Evolutionary conservation across 2,888 invertebrate species (phyloP).

Genomic region (Drosophila ezoana): DNA sequence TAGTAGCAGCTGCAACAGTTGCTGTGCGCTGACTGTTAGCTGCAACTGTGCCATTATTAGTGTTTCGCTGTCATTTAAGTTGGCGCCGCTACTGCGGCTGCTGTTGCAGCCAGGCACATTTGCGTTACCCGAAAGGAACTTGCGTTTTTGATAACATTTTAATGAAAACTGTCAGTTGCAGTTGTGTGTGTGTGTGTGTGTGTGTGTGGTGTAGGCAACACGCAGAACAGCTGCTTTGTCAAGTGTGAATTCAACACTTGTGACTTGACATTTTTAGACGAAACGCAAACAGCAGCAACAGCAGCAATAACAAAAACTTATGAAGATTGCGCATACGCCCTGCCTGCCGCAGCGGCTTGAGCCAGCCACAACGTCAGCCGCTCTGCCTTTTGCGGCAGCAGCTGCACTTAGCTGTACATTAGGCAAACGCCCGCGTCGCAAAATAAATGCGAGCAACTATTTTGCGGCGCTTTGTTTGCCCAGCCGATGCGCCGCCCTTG

Average conservation of each 20-base stretch:
- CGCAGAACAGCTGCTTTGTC: slow-evolving; percentile 62
- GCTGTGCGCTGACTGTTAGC: slow-evolving; percentile 29
- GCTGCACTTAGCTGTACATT: slow-evolving; percentile 69
- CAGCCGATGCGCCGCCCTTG: slow-evolving; percentile 38
- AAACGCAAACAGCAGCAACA: slow-evolving; percentile 45
- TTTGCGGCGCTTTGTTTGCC: slow-evolving; percentile 68
- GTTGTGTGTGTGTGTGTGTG: slow-evolving; percentile 20
- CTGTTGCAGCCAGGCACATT: slow-evolving; percentile 59
- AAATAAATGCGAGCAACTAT: slow-evolving; percentile 67
- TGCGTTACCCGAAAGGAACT: slow-evolving; percentile 62
- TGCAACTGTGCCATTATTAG: slow-evolving; percentile 57
- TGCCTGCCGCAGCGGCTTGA: slow-evolving; percentile 13
- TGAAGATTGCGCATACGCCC: slow-evolving; percentile 64
- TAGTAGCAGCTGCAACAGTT: slow-evolving; percentile 50
- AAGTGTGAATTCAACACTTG: slow-evolving; percentile 80
- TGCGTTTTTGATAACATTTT: slow-evolving; percentile 81
- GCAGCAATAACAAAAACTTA: slow-evolving; percentile 31
- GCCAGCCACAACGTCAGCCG: slow-evolving; percentile 24
- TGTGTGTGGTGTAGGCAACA: slow-evolving; percentile 34
- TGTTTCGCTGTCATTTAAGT: slow-evolving; percentile 64
- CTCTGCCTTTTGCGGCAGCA: slow-evolving; percentile 50
- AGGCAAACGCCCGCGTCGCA: slow-evolving; percentile 49
- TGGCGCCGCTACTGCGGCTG: slow-evolving; percentile 13
- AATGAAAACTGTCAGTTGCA: slow-evolving; percentile 83
- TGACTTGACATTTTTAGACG: slow-evolving; percentile 79